Conservation (phyloP, 2,888 invertebrate genomes). For the Eumacrocentrus americanus region DNA sequence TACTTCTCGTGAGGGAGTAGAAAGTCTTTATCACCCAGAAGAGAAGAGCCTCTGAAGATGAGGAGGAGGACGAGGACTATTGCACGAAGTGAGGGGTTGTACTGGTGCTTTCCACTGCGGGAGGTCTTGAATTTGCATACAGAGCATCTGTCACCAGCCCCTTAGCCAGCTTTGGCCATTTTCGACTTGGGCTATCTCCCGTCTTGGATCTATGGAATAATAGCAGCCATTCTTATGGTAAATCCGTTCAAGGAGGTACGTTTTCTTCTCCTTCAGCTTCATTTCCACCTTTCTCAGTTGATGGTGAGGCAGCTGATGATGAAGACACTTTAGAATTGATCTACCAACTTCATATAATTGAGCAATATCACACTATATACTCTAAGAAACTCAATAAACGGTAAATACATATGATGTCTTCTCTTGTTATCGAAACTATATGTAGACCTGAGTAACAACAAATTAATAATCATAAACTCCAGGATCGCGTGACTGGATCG, state of each 20-base stretch:
- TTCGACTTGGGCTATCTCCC: conserved; percentile 57
- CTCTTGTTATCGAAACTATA: no score
- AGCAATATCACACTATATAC: no score
- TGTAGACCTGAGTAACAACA: no score
- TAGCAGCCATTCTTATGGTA: conserved; percentile 61
- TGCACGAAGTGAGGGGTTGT: conserved; percentile 27
- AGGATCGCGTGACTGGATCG: background rate
- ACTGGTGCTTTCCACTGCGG: conserved; percentile 25
- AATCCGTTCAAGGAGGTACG: conserved; percentile 40
- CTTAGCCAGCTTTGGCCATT: conserved; percentile 58
- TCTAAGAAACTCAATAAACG: no score
- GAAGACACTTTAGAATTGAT: no score
- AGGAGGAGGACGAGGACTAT: conserved; percentile 8
- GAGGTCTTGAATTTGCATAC: conserved; percentile 57
- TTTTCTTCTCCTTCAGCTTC: conserved; percentile 22
- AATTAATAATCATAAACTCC: background rate
- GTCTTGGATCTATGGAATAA: conserved; percentile 59
- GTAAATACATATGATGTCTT: no score
- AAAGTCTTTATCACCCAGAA: conserved; percentile 46
- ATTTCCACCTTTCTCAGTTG: no score
- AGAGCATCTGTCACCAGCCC: conserved; percentile 62
- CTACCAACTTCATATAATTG: no score
- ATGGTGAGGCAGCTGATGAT: no score
- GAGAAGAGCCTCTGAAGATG: conserved; percentile 32
- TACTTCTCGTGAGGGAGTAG: conserved; percentile 9